Conservation (phyloP, 2,113 vertebrate genomes). For the Sebastes schlegelii region DNA sequence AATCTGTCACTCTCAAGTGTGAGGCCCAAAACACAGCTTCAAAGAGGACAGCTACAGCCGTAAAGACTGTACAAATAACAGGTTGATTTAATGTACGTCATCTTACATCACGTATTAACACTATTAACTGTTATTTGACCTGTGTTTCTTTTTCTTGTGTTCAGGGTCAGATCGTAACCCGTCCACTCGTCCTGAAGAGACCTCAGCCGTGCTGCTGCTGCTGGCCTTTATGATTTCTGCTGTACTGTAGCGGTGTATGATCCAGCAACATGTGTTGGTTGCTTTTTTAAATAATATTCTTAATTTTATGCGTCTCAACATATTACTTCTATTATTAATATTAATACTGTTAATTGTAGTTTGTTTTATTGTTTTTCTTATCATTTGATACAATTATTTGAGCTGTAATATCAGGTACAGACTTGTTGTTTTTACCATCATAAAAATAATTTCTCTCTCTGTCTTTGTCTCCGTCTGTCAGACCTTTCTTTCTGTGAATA, state of each 20-base stretch:
- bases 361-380: neutral
- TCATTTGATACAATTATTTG: neutral
- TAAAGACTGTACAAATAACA: conserved; percentile 29
- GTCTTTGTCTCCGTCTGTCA: neutral
- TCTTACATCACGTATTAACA: too few relatives aligned
- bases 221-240: conserved; percentile 7
- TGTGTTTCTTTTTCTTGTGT: neutral
- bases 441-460: neutral
- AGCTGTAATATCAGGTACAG: neutral
- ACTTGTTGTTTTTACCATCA: neutral
- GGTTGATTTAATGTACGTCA: conserved; percentile 16
- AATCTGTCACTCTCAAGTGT: conserved; percentile 51
- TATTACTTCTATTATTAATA: too few relatives aligned
- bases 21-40: conserved; percentile 57
- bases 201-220: conserved; percentile 27
- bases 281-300: neutral
- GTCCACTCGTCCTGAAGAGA: conserved; percentile 12
- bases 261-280: neutral
- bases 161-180: neutral
- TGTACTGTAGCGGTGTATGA: neutral
- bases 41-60: neutral
- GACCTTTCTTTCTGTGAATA: neutral
- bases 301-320: neutral
- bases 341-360: neutral
- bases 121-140: neutral